phyloP scores from a whole-genome alignment of 2,888 invertebrate genomes.

The Iphiclides podalirius region DNA sequence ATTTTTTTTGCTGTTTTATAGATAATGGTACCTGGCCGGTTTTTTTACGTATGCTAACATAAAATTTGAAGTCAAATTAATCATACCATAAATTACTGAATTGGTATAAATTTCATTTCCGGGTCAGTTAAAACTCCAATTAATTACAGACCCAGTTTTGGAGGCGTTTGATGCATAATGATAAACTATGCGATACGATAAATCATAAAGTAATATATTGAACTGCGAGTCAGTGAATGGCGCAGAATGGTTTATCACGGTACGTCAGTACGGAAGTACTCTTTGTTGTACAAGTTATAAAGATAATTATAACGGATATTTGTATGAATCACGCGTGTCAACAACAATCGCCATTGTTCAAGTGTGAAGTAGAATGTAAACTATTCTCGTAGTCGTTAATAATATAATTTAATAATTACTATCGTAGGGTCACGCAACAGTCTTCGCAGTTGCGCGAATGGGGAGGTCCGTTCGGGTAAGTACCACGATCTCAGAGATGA shows the following conservation, averaged over 20 bases:
- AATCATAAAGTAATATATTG: no score
- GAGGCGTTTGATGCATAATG: neutral
- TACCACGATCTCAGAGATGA: no score
- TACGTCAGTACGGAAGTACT: constrained; percentile 3
- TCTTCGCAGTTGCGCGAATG: no score
- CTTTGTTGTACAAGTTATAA: constrained; percentile 7
- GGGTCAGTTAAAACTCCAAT: constrained; percentile 16
- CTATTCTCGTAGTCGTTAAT: neutral
- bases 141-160: constrained; percentile 19
- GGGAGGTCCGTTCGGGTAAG: no score
- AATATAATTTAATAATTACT: no score
- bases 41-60: neutral
- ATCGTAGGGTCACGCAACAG: no score
- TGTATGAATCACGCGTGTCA: constrained; percentile 4
- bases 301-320: neutral
- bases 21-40: no score
- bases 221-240: constrained; percentile 8
- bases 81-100: constrained; percentile 13
- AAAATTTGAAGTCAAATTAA: constrained; percentile 16
- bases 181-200: no score
- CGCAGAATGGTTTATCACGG: constrained; percentile 6
- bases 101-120: constrained; percentile 17
- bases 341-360: neutral
- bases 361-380: neutral
- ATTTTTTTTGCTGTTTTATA: no score